Conservation (phyloP, 2,888 invertebrate species). For the Stenotaenia linearis region DNA sequence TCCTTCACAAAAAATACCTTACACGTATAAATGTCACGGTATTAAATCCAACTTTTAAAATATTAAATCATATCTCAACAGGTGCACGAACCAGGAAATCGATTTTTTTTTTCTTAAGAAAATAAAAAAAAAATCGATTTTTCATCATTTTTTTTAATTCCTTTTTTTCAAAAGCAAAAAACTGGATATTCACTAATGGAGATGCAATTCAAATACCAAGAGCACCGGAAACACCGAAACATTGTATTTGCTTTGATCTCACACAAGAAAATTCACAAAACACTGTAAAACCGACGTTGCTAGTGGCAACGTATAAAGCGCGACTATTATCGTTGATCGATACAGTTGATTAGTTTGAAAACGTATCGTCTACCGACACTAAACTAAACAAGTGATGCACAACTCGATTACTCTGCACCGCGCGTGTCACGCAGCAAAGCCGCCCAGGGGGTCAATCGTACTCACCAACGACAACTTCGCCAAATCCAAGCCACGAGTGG, state of each 20-base stretch:
- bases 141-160: too few relatives aligned
- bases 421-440: neutral
- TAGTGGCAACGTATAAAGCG: neutral
- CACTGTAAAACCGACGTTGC: neutral
- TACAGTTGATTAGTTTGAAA: neutral
- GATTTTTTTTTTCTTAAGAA: neutral
- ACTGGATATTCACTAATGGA: neutral
- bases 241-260: neutral
- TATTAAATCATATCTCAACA: neutral
- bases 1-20: too few relatives aligned
- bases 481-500: slow-evolving; percentile 12
- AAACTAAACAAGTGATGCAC: slow-evolving; percentile 7
- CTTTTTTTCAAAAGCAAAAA: neutral
- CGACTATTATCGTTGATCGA: neutral
- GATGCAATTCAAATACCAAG: too few relatives aligned
- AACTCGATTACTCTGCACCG: neutral
- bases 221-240: neutral
- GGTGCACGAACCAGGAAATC: neutral
- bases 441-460: neutral
- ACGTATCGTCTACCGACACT: neutral
- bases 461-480: slow-evolving; percentile 3
- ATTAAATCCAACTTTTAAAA: neutral
- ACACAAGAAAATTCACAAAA: too few relatives aligned
- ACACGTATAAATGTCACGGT: neutral
- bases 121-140: neutral